A percentile compares a stretch with the other conserved stretches of the same genome.
phyloP scores from a whole-genome alignment of 2,888 invertebrate species.

The Apotomis turbidana region DNA sequence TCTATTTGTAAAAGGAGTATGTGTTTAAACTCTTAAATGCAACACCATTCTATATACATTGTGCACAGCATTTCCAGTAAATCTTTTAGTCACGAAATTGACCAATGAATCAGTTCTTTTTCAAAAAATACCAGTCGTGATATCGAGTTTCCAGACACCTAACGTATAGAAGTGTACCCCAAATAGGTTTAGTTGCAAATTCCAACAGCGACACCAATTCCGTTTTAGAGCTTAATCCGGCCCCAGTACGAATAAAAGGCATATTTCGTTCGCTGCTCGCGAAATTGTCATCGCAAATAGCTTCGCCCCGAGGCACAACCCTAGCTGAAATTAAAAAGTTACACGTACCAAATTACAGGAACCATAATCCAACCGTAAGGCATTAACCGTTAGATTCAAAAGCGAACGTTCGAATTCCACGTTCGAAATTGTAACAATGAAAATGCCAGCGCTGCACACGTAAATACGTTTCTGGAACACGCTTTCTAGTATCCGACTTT shows the following conservation, averaged over 20 bases:
- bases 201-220: conserved; percentile 80
- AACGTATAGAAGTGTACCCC: conserved; percentile 42
- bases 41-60: no score
- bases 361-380: conserved; percentile 48
- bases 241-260: conserved; percentile 81
- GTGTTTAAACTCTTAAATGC: no score
- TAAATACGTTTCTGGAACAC: conserved; percentile 76
- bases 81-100: no score
- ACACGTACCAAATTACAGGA: conserved; percentile 49
- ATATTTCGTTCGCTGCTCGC: conserved; percentile 82
- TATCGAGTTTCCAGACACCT: conserved; percentile 1
- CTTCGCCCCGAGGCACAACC: conserved; percentile 72
- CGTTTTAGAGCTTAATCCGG: conserved; percentile 82
- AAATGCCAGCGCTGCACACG: conserved; percentile 81
- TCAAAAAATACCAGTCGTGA: background rate
- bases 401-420: conserved; percentile 37
- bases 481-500: conserved; percentile 65
- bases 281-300: conserved; percentile 84
- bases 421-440: conserved; percentile 79
- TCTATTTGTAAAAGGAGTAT: no score
- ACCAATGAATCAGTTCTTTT: background rate
- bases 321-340: conserved; percentile 51
- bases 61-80: no score
- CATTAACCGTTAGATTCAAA: conserved; percentile 45
- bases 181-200: conserved; percentile 70